Evolutionary conservation across 2,888 invertebrate genomes (phyloP), one percentile per base, ranked within the genome.

Genomic region (Lasioglossum leucozonium): DNA sequence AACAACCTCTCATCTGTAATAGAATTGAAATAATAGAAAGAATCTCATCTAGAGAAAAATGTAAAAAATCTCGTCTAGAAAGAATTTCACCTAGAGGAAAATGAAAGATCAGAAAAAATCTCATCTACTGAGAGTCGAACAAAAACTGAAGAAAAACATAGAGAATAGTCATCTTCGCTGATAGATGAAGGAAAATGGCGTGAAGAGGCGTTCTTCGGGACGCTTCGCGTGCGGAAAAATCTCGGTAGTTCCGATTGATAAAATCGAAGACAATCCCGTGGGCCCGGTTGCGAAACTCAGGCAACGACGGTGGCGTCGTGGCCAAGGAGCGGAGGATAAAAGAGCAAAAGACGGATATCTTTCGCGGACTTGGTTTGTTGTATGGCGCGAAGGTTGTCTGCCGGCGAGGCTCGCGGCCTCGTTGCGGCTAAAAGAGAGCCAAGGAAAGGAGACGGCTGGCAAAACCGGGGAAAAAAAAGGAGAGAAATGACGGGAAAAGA

Each of bases 361-460:
- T 81, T 89, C 84, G 80, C 82, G 76, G 90, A 86, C 88, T 89
- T 84, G 84, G 73, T 77, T 79, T 73, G 80, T 72, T 72, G 82
- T 67, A 84, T 73, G 86, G 88, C 51, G 67, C 90, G 94, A 94
- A 94, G 94, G 94, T 94, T 94, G 94, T 94, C 93, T 93, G 93
- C 91, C 88, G 89, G 90, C 91, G 92, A 91, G 93, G 91, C 92
- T 91, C 92, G 93, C 92, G 94, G 91, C 93, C 94, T 93, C 93
- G 91, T 91, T 90, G 91, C 91, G 88, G 89, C 90, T 89, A 90
- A 92, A 91, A 92, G 91, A 92, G 91, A 91, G 89, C 88, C 89
- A 89, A 89, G 89, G 86, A 90, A 88, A 87, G 84, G 87, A 87
- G 84, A 80, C 87, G 87, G 77, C 76, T 72, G 71, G 77, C 82